These are phyloP conservation scores for Scaptomyza cyrtandrae DNA, from an alignment of 2,888 invertebrate species.

Conservation along the genomic window DNA sequence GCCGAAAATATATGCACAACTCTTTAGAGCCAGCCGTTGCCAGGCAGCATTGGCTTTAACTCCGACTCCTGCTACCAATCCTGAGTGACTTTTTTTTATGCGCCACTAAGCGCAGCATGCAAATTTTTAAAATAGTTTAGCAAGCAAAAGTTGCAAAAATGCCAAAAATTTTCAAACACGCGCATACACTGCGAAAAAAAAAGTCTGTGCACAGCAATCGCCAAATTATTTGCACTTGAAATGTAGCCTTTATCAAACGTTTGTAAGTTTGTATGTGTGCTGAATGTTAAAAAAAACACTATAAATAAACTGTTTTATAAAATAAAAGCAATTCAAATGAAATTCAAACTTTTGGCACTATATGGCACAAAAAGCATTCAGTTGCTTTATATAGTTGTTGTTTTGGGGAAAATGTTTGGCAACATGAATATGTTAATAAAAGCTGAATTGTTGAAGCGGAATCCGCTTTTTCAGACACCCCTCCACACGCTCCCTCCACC, in stretches of 20 bases:
- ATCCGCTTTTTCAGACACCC: slow-evolving; percentile 33
- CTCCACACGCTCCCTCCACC: neutral
- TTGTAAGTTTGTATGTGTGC: slow-evolving; percentile 14
- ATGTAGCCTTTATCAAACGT: slow-evolving; percentile 18
- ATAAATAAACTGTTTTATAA: slow-evolving; percentile 12
- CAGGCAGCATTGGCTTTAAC: slow-evolving; percentile 36
- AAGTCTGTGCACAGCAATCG: slow-evolving; percentile 54
- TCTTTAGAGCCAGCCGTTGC: slow-evolving; percentile 56
- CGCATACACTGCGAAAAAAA: slow-evolving; percentile 3
- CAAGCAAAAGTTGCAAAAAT: slow-evolving; percentile 73
- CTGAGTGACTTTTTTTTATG: slow-evolving; percentile 21
- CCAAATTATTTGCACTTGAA: slow-evolving; percentile 56
- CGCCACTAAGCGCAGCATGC: slow-evolving; percentile 53
- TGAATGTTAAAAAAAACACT: slow-evolving; percentile 1
- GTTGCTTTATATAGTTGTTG: slow-evolving; percentile 33
- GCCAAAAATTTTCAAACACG: slow-evolving; percentile 58
- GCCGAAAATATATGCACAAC: slow-evolving; percentile 31
- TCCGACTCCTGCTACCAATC: neutral
- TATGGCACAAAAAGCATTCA: slow-evolving; percentile 46
- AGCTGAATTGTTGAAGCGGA: slow-evolving; percentile 42
- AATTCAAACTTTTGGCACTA: slow-evolving; percentile 25
- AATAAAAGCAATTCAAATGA: slow-evolving; percentile 44
- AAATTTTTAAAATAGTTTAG: slow-evolving; percentile 73
- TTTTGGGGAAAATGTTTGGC: slow-evolving; percentile 27
- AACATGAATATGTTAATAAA: slow-evolving; percentile 50